A percentile compares a stretch with the other conserved stretches of the same genome.
phyloP scores from a whole-genome alignment of 2,113 vertebrate species.

The Vimba vimba region DNA sequence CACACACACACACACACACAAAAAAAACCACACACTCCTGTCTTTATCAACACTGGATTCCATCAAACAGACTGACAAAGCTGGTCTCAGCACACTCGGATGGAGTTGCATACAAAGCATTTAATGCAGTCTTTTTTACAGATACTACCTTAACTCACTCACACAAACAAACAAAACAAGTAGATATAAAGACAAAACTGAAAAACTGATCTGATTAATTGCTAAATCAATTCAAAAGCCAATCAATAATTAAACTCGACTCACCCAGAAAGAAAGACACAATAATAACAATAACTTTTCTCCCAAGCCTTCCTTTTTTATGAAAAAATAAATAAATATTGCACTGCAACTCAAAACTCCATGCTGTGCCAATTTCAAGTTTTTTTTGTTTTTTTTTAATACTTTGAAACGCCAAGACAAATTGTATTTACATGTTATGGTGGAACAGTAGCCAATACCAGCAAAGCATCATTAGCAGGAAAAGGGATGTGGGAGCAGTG shows the following conservation, averaged over 20 bases:
- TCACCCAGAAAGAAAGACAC: conserved; percentile 57
- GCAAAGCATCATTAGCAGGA: conserved; percentile 72
- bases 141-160: background rate
- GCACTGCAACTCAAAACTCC: conserved; percentile 70
- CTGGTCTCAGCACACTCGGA: conserved; percentile 64
- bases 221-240: no score
- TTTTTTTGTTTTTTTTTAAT: conserved; percentile 41
- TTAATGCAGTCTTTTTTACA: conserved; percentile 60
- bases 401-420: conserved; percentile 75
- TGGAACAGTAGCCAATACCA: conserved; percentile 73
- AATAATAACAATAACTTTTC: conserved; percentile 77
- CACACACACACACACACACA: conserved; percentile 12
- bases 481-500: conserved; percentile 38
- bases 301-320: conserved; percentile 64
- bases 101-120: conserved; percentile 59
- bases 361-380: conserved; percentile 65
- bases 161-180: no score
- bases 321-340: conserved; percentile 71
- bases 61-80: background rate
- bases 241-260: no score
- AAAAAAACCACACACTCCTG: background rate
- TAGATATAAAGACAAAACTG: no score
- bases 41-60: conserved; percentile 22
- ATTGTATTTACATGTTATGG: conserved; percentile 78
- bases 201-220: no score